A percentile compares a stretch with the other conserved stretches of the same genome.
These are phyloP conservation scores for Pollachius pollachius DNA, from an alignment of 2,113 vertebrate species.

Conservation along the genomic window DNA sequence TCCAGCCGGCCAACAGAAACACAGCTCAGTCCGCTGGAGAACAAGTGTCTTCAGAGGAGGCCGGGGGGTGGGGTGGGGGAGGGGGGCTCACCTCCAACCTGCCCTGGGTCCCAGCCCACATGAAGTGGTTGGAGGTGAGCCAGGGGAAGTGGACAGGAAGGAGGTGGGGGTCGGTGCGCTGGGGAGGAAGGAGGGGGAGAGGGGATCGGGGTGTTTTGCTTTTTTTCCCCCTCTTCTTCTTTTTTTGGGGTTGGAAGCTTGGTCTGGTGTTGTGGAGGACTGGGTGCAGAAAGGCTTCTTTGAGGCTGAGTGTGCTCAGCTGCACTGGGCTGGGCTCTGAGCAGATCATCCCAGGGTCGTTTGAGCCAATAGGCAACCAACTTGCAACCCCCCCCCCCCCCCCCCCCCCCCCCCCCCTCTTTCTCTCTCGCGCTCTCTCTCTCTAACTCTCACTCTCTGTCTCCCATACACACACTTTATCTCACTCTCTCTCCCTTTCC, in stretches of 20 bases:
- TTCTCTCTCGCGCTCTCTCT: no score
- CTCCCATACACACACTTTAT: conserved; percentile 21
- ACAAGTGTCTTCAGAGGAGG: conserved; percentile 69
- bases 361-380: conserved; percentile 63
- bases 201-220: no score
- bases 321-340: conserved; percentile 62
- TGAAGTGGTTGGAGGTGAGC: conserved; percentile 65
- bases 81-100: conserved; percentile 63
- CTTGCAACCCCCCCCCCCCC: conserved; percentile 23
- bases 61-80: no score
- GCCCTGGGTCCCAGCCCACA: conserved; percentile 57
- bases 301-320: conserved; percentile 73
- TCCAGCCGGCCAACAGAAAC: conserved; percentile 67
- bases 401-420: conserved; percentile 6
- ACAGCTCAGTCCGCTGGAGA: conserved; percentile 62
- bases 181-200: conserved; percentile 2
- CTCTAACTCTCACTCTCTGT: background rate
- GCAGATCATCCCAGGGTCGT: conserved; percentile 66
- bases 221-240: background rate
- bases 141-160: conserved; percentile 70
- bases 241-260: conserved; percentile 44
- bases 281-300: conserved; percentile 64
- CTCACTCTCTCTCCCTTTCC: background rate
- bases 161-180: conserved; percentile 53
- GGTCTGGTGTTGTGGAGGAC: conserved; percentile 54